Base-by-base conservation (phyloP, 1,140 invertebrate genomes). In the Ips typographus region DNA sequence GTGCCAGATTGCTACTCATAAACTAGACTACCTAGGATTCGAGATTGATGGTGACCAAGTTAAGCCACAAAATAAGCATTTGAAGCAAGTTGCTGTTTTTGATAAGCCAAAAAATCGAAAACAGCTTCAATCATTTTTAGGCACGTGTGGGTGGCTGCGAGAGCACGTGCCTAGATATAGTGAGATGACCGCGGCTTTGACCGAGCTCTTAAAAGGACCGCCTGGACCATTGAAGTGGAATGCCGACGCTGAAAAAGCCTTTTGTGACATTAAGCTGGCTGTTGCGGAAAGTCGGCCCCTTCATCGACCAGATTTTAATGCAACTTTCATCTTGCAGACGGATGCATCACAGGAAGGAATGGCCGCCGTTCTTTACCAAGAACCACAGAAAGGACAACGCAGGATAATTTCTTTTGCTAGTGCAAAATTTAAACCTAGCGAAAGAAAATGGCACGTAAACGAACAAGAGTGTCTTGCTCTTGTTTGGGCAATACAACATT, bases 391-490 rank as follows among this genome's bases (percentile, higher is more conserved):
- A 0, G 57, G 57, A 0, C 36, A 64, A 8, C 55, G 67, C 3
- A 8, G 38, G 8, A 55, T 77, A 0, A 51, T 79, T 0, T 43
- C 64, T 3, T 73, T 70, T 38, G 53, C 66, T 0, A 70, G 69
- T 8, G 56, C 73, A 2, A 71, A 69, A 22, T 44, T 73, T 0
- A 67, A 47, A 3, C 7, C 41, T 1, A 59, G 56, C 0, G 60
- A 75, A 44, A 4, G 7, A 36, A 7, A 40, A 3, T 75, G 73
- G 44, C 74, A 73, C 49, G 44, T 70, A 0, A 73, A 75, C 3
- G 80, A 84, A 68, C 72, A 75, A 52, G 82, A 84, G 76, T 78
- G 76, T 55, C 72, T 84, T 3, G 82, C 82, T 0, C 71, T 85
- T 2, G 62, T 84, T 1, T 80, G 75, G 73, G 80, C 77, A 0